Evolutionary conservation across 2,888 invertebrate species (phyloP).

Genomic region (Gymnocheta viridis): DNA sequence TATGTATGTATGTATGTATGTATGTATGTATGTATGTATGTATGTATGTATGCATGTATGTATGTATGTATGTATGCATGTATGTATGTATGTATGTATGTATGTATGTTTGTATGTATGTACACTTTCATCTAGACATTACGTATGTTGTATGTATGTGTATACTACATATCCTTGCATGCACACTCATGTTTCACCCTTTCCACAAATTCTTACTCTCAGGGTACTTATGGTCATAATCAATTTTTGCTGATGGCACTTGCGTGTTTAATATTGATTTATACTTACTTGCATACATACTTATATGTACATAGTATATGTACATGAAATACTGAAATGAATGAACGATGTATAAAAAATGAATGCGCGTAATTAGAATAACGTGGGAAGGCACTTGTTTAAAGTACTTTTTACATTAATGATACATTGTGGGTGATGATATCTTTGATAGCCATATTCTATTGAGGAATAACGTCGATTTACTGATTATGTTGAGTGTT

Average conservation of each 20-base stretch:
- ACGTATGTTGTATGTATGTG: background rate
- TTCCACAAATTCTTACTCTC: constrained; percentile 1
- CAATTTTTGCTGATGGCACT: constrained; percentile 67
- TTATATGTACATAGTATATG: no score
- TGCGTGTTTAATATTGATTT: constrained; percentile 62
- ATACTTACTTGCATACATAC: no score
- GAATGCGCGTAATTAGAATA: constrained; percentile 58
- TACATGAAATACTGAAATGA: constrained; percentile 15
- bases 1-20: background rate
- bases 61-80: background rate
- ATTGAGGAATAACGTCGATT: constrained; percentile 14
- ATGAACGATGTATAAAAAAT: constrained; percentile 13
- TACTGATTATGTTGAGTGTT: constrained; percentile 60
- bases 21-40: no score
- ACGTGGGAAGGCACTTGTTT: constrained; percentile 65
- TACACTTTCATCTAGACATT: background rate
- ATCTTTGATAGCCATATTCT: constrained; percentile 11
- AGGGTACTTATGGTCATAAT: constrained; percentile 59
- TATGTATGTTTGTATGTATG: background rate
- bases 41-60: no score
- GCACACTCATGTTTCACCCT: background rate
- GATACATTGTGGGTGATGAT: constrained; percentile 54
- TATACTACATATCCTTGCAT: background rate
- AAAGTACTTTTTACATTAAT: constrained; percentile 59
- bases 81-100: background rate